phyloP scores from a whole-genome alignment of 92 coral and sea anemone genomes.

The Parazoanthus swiftii region DNA sequence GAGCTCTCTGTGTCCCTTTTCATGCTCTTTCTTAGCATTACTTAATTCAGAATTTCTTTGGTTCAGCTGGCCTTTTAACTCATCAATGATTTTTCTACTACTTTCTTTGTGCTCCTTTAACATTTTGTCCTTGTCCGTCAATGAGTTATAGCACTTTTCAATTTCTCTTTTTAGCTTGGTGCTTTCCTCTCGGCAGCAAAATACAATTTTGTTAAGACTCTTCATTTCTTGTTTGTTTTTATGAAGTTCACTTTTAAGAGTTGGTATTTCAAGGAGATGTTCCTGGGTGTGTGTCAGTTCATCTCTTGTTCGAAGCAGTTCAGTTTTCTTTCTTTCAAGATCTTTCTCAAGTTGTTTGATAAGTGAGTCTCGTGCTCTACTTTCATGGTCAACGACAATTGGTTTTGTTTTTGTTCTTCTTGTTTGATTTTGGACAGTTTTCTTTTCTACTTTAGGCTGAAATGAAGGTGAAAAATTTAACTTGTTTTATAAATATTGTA shows the following conservation, averaged over 20 bases:
- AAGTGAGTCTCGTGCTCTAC: constrained; percentile 7
- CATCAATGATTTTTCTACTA: constrained; percentile 4
- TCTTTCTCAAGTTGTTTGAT: constrained; percentile 41
- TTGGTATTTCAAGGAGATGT: constrained; percentile 36
- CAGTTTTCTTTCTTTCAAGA: constrained; percentile 41
- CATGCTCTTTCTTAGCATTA: constrained; percentile 19
- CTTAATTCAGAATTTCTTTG: constrained; percentile 1
- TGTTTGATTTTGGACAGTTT: not conserved
- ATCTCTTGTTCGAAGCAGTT: constrained; percentile 22
- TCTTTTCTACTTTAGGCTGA: constrained; percentile 20
- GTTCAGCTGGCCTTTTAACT: constrained; percentile 27
- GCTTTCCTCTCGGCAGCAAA: constrained; percentile 24
- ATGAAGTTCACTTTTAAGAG: constrained; percentile 33
- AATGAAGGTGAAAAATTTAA: not conserved
- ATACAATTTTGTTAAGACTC: constrained; percentile 5
- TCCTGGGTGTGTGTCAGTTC: constrained; percentile 33
- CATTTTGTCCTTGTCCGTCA: constrained; percentile 15
- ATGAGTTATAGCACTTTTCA: constrained; percentile 15
- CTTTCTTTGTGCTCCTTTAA: constrained; percentile 34
- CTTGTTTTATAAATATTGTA: no score
- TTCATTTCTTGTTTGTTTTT: constrained; percentile 27
- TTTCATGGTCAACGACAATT: not conserved
- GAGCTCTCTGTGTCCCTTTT: constrained; percentile 24
- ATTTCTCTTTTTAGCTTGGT: constrained; percentile 10
- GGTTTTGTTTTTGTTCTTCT: constrained; percentile 3